Evolutionary conservation across 2,888 invertebrate genomes (phyloP).

Genomic region (Pomacea canaliculata): DNA sequence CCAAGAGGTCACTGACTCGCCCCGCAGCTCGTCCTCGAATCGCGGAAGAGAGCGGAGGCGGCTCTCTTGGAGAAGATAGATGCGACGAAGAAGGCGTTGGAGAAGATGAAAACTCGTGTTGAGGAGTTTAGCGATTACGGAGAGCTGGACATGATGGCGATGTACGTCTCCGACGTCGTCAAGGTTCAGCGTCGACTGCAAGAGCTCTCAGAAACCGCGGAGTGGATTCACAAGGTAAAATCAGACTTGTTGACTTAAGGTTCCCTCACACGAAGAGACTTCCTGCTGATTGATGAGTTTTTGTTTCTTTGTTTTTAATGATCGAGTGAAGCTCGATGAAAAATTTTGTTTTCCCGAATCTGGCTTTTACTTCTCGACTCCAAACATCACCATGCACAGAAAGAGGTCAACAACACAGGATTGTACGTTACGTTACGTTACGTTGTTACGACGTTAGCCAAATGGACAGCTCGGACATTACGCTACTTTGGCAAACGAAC

Average conservation of each 20-base stretch:
- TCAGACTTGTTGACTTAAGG: neutral
- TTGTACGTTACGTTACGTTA: too few relatives aligned
- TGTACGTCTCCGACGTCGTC: slow-evolving; percentile 82
- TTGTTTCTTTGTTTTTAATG: neutral
- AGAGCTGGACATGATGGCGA: slow-evolving; percentile 81
- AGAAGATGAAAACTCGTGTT: slow-evolving; percentile 81
- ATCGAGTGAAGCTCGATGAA: neutral
- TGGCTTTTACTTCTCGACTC: too few relatives aligned
- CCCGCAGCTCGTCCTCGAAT: slow-evolving; percentile 79
- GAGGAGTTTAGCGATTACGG: slow-evolving; percentile 86
- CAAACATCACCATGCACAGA: too few relatives aligned
- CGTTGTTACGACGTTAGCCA: too few relatives aligned
- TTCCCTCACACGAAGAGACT: neutral
- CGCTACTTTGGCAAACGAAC: too few relatives aligned
- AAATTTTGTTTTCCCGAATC: too few relatives aligned
- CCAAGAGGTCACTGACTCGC: too few relatives aligned
- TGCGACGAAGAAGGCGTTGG: slow-evolving; percentile 79
- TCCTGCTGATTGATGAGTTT: too few relatives aligned
- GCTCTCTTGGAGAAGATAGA: slow-evolving; percentile 78
- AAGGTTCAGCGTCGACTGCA: slow-evolving; percentile 78
- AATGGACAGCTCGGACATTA: too few relatives aligned
- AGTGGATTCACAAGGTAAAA: slow-evolving; percentile 83
- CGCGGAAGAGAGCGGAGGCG: slow-evolving; percentile 88
- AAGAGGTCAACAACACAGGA: too few relatives aligned
- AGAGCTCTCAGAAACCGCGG: slow-evolving; percentile 79